phyloP scores from a whole-genome alignment of 2,797 vertebrate genomes.

The Oreortyx pictus region DNA sequence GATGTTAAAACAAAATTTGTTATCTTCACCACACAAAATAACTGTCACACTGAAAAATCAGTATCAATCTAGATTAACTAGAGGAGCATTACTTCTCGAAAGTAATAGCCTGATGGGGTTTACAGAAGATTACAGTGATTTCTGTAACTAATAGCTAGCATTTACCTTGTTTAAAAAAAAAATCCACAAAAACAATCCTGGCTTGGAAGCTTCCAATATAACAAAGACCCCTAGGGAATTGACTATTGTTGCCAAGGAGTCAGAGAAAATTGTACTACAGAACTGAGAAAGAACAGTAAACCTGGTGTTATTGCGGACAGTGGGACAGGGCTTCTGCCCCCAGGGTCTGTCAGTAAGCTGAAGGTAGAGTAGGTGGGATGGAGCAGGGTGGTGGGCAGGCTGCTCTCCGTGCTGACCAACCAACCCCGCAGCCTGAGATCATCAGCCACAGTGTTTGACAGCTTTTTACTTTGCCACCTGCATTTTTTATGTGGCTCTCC shows the following conservation, averaged over 20 bases:
- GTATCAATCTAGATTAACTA: not conserved
- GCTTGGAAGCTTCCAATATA: not conserved
- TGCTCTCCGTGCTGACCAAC: not conserved
- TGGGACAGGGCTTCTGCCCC: conserved; percentile 7
- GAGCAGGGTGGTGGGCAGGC: not conserved
- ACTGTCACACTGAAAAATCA: not conserved
- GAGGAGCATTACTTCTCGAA: not conserved
- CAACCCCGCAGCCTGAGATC: accelerated
- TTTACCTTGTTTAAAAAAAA: not conserved
- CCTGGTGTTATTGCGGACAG: not conserved
- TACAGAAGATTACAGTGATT: not conserved
- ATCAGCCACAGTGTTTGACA: not conserved
- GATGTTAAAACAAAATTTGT: not conserved
- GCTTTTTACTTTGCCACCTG: not conserved
- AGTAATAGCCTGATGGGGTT: not conserved
- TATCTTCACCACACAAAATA: not conserved
- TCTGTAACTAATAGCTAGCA: not conserved
- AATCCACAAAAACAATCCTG: not conserved
- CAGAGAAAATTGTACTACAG: not conserved
- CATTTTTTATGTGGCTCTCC: not conserved
- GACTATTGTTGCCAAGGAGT: not conserved
- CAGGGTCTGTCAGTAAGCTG: conserved; percentile 6
- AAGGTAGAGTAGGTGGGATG: not conserved
- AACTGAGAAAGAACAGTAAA: conserved; percentile 11
- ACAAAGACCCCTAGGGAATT: not conserved